Conservation (phyloP, 2,797 vertebrate species). For the Enteromius radiatus region DNA sequence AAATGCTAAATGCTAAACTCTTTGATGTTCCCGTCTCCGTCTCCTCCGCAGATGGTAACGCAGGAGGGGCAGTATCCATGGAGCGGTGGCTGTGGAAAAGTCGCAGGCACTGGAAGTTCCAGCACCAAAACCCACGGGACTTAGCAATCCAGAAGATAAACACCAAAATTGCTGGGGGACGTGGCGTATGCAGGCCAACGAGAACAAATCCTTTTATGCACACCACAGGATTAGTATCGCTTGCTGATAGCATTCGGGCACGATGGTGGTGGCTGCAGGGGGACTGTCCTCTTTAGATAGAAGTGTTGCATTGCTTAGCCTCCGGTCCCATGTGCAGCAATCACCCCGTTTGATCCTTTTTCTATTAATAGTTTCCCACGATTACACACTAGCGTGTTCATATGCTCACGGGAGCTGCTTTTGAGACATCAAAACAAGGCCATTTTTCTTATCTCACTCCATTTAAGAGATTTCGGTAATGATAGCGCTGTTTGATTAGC, state of each 20-base stretch:
- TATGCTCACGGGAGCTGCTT: slow-evolving; percentile 54
- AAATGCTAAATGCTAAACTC: slow-evolving; percentile 35
- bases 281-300: slow-evolving; percentile 61
- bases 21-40: slow-evolving; percentile 35
- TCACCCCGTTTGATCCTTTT: slow-evolving; percentile 61
- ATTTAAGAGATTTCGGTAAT: slow-evolving; percentile 63
- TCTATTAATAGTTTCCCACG: slow-evolving; percentile 65
- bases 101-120: slow-evolving; percentile 69
- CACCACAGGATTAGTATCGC: slow-evolving; percentile 71
- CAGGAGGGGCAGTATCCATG: slow-evolving; percentile 43
- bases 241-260: slow-evolving; percentile 57
- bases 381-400: slow-evolving; percentile 62
- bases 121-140: slow-evolving; percentile 68
- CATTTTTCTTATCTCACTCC: slow-evolving; percentile 58
- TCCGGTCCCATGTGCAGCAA: slow-evolving; percentile 55
- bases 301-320: slow-evolving; percentile 52
- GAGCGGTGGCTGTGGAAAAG: slow-evolving; percentile 56
- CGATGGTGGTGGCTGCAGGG: slow-evolving; percentile 64
- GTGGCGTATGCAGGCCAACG: slow-evolving; percentile 67
- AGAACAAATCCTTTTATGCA: slow-evolving; percentile 77
- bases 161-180: slow-evolving; percentile 69
- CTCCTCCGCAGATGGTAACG: slow-evolving; percentile 45
- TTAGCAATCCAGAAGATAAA: slow-evolving; percentile 76
- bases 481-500: slow-evolving; percentile 67
- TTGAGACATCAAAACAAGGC: slow-evolving; percentile 60